Evolutionary conservation across 92 coral and sea anemone species (phyloP), one percentile per base, ranked within the genome.

Genomic region (Parazoanthus darwini): DNA sequence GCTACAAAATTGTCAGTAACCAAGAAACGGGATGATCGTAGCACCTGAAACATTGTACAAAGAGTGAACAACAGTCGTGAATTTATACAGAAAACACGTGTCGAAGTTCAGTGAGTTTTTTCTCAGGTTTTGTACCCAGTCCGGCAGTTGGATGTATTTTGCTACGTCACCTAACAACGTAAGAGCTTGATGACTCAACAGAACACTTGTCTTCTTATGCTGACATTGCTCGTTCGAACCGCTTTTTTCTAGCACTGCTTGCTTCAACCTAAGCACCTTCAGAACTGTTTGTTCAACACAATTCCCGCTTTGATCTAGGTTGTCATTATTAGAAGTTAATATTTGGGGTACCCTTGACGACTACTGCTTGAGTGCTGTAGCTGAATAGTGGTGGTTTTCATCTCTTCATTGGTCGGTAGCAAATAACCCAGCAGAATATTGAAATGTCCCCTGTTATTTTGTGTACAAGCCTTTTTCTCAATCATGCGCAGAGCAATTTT

Each of bases 121-220:
- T 78, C 11, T 46, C 51, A 46, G 51, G 81, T 78, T 78, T 78
- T 78, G 81, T 58, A 43, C 81, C 81, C 51, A 78, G 81, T 58
- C 38, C 81, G 48, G 81, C 46, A 78, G 81, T 44, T 77, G 81
- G 46, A 77, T 66, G 63, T 78, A 43, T 78, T 78, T 78, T 39
- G 81, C 59, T 15, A 78, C 46, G 46, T 78, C 46, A 78, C 65
- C 50, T 78, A 44, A 66, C 81, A 43, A 78, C 81, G 65, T 78
- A 78, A 78, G 59, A 44, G 46, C 81, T 77, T 77, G 56, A 37
- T 78, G 81, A 59, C 42, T 78, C 81, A 78, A 78, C 81, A 77
- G 43, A 77, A 77, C 81, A 43, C 46, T 29, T 37, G 16, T 65
- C 46, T 78, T 39, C 4, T 78, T 78, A 59, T 59, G 81, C 81